A percentile compares a stretch with the other conserved stretches of the same genome.
These are phyloP conservation scores for Corythornis madagascariensis DNA, from an alignment of 2,113 vertebrate species.

Conservation along the genomic window DNA sequence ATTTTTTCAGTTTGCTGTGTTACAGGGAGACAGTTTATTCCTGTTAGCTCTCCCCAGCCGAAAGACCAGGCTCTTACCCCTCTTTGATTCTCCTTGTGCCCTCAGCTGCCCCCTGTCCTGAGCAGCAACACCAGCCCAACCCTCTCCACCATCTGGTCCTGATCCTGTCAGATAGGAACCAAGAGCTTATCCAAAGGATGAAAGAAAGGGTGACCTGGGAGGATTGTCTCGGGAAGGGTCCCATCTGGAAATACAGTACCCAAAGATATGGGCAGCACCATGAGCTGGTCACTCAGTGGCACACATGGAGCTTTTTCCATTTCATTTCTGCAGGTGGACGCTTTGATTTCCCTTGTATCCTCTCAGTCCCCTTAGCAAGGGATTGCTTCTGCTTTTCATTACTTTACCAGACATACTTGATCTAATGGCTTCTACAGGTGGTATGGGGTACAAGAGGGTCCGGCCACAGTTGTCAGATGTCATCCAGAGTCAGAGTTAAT, in stretches of 20 bases:
- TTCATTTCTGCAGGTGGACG: constrained; percentile 36
- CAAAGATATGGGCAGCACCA: rapidly evolving
- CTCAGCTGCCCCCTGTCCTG: neutral
- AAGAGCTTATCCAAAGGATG: neutral
- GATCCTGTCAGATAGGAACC: neutral
- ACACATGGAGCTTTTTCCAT: neutral
- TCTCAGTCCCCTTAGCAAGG: neutral
- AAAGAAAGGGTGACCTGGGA: neutral
- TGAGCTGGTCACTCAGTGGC: neutral
- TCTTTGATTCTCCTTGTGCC: neutral
- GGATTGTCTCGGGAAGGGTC: neutral
- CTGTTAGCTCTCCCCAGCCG: neutral
- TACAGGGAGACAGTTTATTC: neutral
- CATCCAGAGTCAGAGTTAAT: constrained; percentile 73
- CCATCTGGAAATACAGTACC: too few species aligned
- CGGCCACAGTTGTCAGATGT: constrained; percentile 30
- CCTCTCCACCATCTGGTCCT: rapidly evolving
- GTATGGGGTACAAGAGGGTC: neutral
- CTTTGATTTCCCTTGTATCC: constrained; percentile 16
- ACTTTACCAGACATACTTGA: neutral
- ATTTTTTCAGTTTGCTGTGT: neutral
- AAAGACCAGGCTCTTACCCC: neutral
- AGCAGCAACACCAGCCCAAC: neutral
- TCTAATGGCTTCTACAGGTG: constrained; percentile 68
- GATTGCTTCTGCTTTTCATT: constrained; percentile 26